Base-by-base conservation (phyloP, 92 coral and sea anemone genomes). In the Paragorgia papillata region DNA sequence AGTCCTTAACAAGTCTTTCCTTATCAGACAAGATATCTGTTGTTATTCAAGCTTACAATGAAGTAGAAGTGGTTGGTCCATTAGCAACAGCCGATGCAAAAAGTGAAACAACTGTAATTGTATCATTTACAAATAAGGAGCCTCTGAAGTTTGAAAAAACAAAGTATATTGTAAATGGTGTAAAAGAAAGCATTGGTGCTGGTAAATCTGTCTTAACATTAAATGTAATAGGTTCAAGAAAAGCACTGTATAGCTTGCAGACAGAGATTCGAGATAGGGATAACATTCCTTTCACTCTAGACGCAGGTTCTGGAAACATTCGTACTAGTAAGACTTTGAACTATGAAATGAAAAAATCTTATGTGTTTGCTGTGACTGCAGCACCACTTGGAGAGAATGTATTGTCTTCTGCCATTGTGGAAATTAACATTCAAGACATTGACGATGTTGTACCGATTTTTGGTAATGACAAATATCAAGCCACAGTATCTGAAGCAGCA, bases 331-430 rank as follows among this genome's bases (percentile, higher is more conserved):
- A 69, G 49, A 30, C 56, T 4, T 76, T 95, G 84, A 92, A 95
- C 83, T 84, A 77, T 80, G 99, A 95, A 79, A 65, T 73, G 25
- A 86, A 79, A 48, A 89, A 82, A 60, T 89, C 88, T 20, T 95
- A 95, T 67, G 83, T 84, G 73, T 74, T 95, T 71, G 78, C 78
- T 5, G 53, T 71, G 2, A 54, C 30, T 9, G 78, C 49, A 25
- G 29, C 7, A 22, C 9, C n/a, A 7, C 0, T 3, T 2, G 64
- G 78, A 5, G 13, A 19, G 1, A 19, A 26, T 7, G 64, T 3
- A 6, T n/a, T 17, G 0, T 32, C 78, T 15, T 71, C 78, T 25
- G 90, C 91, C 18, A 31, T 65, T 2, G 65, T 71, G 28, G 18
- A 71, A 55, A 55, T 71, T 7, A 71, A 71, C 35, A 33, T 71